Evolutionary conservation across 2,113 vertebrate species (phyloP), one percentile per base, ranked within the genome.

Genomic region (Sardina pilchardus): DNA sequence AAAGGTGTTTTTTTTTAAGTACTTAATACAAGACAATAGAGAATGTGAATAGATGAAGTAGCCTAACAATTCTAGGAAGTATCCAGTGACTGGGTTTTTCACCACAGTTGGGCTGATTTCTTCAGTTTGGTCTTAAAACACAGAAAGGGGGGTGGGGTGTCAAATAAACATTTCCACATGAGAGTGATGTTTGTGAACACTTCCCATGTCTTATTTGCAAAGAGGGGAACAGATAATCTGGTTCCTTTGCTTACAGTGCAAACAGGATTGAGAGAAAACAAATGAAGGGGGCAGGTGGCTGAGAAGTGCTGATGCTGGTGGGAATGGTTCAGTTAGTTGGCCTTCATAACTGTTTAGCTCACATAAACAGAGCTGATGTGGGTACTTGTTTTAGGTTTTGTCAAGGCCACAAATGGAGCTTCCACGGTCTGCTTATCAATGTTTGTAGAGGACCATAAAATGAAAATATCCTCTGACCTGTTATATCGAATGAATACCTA

Each of bases 161-260:
- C 24, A 75, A 34, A 75, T 10, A 75, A 75, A 34, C 67, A 36
- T 9, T 34, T 75, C 30, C 8, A 17, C 30, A 36, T 36, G 67
- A 14, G 67, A 36, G 1, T 36, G 26, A 36, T 30, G 26, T 36
- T 75, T 16, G 67, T 34, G 2, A 36, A 75, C 67, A 4, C 36
- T 75, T 75, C 30, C 67, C 67, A 36, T 75, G 67, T 1, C 67
- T 75, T 75, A 14, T 16, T 75, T 75, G 67, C 67, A 75, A 34
- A 75, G 9, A 36, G 26, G 30, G 10, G 67, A 75, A 30, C 30
- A 34, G 67, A 36, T 5, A 34, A 16, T 36, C 67, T 75, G 67
- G 88, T 88, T 87, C 88, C 87, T 87, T 86, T 63, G 50, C 53
- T 53, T 83, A 59, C 24, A 39, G 34, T 26, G 26, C 30, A 83